A percentile compares a stretch with the other conserved stretches of the same genome.
These are phyloP conservation scores for Podarcis lilfordi DNA, from an alignment of 2,797 vertebrate species.

Conservation along the genomic window DNA sequence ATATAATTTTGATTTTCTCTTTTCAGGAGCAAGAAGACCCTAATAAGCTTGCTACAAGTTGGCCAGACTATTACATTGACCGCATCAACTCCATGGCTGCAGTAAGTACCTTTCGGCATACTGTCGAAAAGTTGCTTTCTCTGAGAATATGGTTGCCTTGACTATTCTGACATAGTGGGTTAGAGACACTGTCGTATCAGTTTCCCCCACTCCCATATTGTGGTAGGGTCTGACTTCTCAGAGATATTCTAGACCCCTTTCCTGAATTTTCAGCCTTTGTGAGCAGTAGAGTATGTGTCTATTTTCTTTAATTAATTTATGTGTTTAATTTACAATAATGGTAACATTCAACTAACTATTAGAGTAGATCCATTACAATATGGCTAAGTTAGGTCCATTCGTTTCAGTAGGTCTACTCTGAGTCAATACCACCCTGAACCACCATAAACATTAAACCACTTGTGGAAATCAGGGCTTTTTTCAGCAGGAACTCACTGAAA, in stretches of 20 bases:
- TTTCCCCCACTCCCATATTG: neutral
- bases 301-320: too few species aligned
- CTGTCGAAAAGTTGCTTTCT: neutral
- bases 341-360: too few species aligned
- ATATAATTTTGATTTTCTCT: slow-evolving; percentile 51
- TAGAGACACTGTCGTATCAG: neutral
- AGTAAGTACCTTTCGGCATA: slow-evolving; percentile 79
- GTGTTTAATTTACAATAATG: too few species aligned
- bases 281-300: neutral
- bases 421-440: too few species aligned
- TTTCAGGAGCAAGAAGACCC: slow-evolving; percentile 97
- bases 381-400: too few species aligned
- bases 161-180: neutral
- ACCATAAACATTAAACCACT: too few species aligned
- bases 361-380: too few species aligned
- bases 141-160: neutral
- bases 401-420: too few species aligned
- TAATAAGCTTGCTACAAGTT: slow-evolving; percentile 97
- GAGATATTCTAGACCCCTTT: neutral
- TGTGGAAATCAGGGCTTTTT: too few species aligned
- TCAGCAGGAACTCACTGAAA: too few species aligned
- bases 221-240: neutral
- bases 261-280: neutral
- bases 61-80: slow-evolving; percentile 98
- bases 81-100: slow-evolving; percentile 98